Evolutionary conservation across 2,888 invertebrate species (phyloP), one percentile per base, ranked within the genome.

Genomic region (Noctua pronuba): DNA sequence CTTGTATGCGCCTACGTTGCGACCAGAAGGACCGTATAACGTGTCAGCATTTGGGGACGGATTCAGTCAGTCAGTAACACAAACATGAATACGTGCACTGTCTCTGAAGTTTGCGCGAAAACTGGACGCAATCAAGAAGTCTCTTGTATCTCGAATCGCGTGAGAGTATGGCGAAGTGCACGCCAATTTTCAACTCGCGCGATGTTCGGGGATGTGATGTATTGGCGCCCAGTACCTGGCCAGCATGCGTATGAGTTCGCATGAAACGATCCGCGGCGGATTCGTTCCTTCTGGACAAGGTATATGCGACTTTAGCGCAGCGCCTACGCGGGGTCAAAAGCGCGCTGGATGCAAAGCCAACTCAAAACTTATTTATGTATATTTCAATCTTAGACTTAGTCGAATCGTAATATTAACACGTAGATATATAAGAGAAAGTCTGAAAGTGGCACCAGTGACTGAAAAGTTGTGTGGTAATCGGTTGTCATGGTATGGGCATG

Each of bases 341-440:
- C n/a, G 35, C 13, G 21, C n/a, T 38, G 13, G n/a, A 55, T 58
- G 35, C 60, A 69, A 35, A 68, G 35, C 35, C 7, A 58, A 21
- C 21, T 58, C n/a, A 0, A n/a, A n/a, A 21, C 38, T 38, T 69
- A 58, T 70, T 60, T 38, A 38, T 52, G 55, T 18, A 31, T 28
- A 62, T 35, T 11, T 6, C 10, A 69, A 18, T 69, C 4, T 3
- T 68, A 46, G 18, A 46, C 46, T 35, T 7, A 31, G 28, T 71
- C 41, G 28, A 67, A 66, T 16, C 67, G 71, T 71, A 31, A 41
- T 62, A 70, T 38, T 71, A 64, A 31, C 24, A 41, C 11, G 31
- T n/a, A 72, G 68, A 67, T 60, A 31, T 31, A n/a, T 18, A 31
- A 58, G 16, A 31, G 31, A 8, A 60, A 60, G 58, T 60, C 18